Base-by-base conservation (phyloP, 1,140 invertebrate genomes). In the Bombus polaris region DNA sequence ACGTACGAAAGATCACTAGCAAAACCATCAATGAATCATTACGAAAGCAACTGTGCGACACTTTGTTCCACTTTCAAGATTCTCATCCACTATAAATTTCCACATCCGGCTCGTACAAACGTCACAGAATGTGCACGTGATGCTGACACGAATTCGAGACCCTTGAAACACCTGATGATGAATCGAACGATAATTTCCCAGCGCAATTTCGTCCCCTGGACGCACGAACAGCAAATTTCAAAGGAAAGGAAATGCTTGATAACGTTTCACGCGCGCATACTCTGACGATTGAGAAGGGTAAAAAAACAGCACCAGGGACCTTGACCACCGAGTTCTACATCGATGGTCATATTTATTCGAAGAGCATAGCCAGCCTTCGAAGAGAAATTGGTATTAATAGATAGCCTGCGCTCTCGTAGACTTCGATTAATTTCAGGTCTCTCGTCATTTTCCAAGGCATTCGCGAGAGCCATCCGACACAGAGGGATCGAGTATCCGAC, bases 81-180 rank as follows among this genome's bases (percentile, higher is more conserved):
- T 39, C 39, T 8, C 70, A 13, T 4, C 32, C 13, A 0, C 47
- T 39, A 77, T 88, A 89, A 88, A 89, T 81, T 81, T 77, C 71
- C 72, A 65, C 88, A 73, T 89, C 88, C 88, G 74, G 47, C 28
- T 81, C 71, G 74, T 74, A 76, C 59, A 72, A 79, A 62, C 62
- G 25, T 85, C 88, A 25, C 25, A 72, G 79, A 81, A 89, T 89
- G 70, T 87, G 88, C 89, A 88, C 89, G 89, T 90, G 89, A 89
- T 71, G 66, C 35, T 44, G 39, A 53, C 72, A 44, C 12, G 37
- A 73, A 81, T 81, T 59, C 53, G 70, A 57, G 9, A 28, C 5
- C 25, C n/a, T 47, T 81, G 70, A 65, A 68, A 35, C 18, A 42
- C 28, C 6, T 5, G 28, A 18, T 9, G n/a, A 32, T 37, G 53